Conservation (phyloP, 2,888 invertebrate genomes). For the Saturnia japonica region DNA sequence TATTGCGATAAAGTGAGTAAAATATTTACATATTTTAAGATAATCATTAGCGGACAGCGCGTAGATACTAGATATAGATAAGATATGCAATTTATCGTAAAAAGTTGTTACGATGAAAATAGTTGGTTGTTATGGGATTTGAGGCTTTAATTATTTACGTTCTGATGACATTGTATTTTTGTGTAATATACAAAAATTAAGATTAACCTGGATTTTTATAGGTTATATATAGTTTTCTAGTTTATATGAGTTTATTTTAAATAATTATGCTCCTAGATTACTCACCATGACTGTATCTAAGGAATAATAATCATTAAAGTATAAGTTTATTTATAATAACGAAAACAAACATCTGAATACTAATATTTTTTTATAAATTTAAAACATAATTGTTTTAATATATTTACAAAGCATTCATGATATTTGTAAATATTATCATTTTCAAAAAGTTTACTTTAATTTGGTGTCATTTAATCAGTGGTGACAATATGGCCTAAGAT, state of each 20-base stretch:
- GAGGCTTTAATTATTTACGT: conserved; percentile 1
- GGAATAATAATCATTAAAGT: neutral
- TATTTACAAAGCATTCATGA: no score
- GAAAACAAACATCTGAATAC: no score
- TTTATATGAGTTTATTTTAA: neutral
- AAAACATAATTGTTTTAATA: no score
- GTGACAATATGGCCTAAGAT: no score
- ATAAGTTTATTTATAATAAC: no score
- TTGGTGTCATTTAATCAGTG: no score
- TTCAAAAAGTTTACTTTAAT: no score
- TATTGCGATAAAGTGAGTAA: conserved; percentile 89
- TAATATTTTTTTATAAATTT: no score
- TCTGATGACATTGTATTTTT: neutral
- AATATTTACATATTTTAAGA: conserved; percentile 15
- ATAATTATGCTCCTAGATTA: neutral
- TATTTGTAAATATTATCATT: no score
- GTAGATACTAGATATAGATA: conserved; percentile 1
- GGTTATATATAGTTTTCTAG: neutral
- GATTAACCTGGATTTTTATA: neutral
- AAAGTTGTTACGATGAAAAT: neutral
- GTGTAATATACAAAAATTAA: neutral
- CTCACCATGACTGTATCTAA: neutral
- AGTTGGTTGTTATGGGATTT: neutral
- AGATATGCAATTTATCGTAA: conserved; percentile 9
- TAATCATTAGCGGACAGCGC: conserved; percentile 12